phyloP scores from a whole-genome alignment of 2,797 vertebrate genomes.

The Labroides dimidiatus region DNA sequence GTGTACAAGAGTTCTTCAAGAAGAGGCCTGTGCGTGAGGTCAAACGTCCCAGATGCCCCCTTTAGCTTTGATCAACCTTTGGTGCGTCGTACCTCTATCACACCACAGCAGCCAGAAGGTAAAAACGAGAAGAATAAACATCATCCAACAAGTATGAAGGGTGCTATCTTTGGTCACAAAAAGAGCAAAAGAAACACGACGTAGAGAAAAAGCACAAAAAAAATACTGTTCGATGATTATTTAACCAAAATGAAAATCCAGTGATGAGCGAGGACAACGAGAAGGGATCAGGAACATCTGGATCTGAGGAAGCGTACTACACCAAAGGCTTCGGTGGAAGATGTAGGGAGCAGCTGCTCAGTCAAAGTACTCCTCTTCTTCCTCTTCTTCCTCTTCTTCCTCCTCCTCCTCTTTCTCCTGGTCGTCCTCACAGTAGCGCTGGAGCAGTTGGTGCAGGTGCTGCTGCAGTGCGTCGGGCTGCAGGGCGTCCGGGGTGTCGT shows the following conservation, averaged over 20 bases:
- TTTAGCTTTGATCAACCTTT: conserved; percentile 20
- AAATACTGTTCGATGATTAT: conserved; percentile 54
- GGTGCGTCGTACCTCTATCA: conserved; percentile 38
- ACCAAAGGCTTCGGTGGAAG: conserved; percentile 38
- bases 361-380: conserved; percentile 65
- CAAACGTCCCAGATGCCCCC: conserved; percentile 51
- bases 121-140: conserved; percentile 23
- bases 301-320: conserved; percentile 29
- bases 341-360: conserved; percentile 54
- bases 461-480: conserved; percentile 90
- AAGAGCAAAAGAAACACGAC: conserved; percentile 81
- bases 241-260: conserved; percentile 40
- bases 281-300: conserved; percentile 7
- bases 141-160: conserved; percentile 72
- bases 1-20: conserved; percentile 76
- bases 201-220: conserved; percentile 52
- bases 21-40: conserved; percentile 87
- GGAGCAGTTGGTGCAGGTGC: conserved; percentile 92
- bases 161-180: conserved; percentile 96
- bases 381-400: conserved; percentile 77
- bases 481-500: conserved; percentile 87
- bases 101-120: conserved; percentile 56
- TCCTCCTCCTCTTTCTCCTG: conserved; percentile 55
- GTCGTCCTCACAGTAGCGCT: conserved; percentile 86
- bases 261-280: conserved; percentile 40